Evolutionary conservation across 2,888 invertebrate species (phyloP).

Genomic region (Coremacera marginata): DNA sequence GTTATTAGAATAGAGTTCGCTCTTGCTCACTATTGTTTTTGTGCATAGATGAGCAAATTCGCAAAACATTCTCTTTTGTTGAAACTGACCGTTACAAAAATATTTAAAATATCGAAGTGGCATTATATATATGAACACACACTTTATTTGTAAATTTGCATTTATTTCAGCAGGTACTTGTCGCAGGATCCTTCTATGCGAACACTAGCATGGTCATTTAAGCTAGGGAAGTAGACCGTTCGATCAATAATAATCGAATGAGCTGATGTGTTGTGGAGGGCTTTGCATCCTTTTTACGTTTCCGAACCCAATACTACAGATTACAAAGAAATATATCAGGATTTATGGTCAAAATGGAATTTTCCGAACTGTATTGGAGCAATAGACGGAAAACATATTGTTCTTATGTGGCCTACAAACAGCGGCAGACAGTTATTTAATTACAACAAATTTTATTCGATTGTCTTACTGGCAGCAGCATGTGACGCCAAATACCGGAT

Average conservation of each 20-base stretch:
- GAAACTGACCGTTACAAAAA: too few species aligned
- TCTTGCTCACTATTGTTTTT: too few species aligned
- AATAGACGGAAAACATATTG: slow-evolving; percentile 20
- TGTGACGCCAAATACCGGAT: slow-evolving; percentile 41
- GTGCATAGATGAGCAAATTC: too few species aligned
- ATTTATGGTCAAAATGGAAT: slow-evolving; percentile 23
- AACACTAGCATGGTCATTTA: neutral
- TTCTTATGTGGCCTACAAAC: slow-evolving; percentile 37
- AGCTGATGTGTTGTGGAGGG: neutral
- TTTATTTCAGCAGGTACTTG: neutral
- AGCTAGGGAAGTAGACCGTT: neutral
- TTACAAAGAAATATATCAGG: slow-evolving; percentile 24
- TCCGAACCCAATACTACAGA: slow-evolving; percentile 19
- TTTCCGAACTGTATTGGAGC: too few species aligned
- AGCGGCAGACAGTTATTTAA: slow-evolving; percentile 29
- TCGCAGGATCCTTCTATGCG: neutral
- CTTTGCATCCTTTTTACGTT: neutral
- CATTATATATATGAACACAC: too few species aligned
- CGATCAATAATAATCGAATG: neutral
- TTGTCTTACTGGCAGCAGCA: slow-evolving; percentile 38
- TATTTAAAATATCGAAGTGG: too few species aligned
- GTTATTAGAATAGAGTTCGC: too few species aligned
- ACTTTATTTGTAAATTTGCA: too few species aligned
- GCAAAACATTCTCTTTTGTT: too few species aligned
- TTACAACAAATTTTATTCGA: slow-evolving; percentile 30